phyloP scores from a whole-genome alignment of 2,113 vertebrate genomes.

The Polyodon spathula region DNA sequence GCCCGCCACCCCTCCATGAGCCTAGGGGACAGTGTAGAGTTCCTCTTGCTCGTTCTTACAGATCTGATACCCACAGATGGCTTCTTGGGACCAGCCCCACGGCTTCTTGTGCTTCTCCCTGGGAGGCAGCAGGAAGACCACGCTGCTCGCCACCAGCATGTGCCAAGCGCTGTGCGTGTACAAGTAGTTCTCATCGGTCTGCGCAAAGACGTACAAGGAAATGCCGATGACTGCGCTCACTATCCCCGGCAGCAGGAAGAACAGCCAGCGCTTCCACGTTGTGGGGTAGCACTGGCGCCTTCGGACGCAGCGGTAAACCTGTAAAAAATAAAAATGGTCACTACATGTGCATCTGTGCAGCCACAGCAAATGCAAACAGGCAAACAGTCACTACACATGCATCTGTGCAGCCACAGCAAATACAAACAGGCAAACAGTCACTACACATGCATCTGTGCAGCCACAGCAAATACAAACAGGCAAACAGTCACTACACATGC shows the following conservation, averaged over 20 bases:
- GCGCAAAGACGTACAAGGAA: conserved; percentile 72
- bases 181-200: conserved; percentile 88
- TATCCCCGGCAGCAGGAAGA: conserved; percentile 78
- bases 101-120: conserved; percentile 51
- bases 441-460: no score
- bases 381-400: background rate
- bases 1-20: background rate
- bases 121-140: conserved; percentile 80
- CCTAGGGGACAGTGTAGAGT: conserved; percentile 64
- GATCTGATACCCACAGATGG: conserved; percentile 78
- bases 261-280: conserved; percentile 82
- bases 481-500: no score
- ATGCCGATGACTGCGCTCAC: conserved; percentile 68
- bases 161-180: conserved; percentile 96
- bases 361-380: background rate
- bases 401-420: no score
- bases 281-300: conserved; percentile 78
- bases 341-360: background rate
- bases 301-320: conserved; percentile 69
- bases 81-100: conserved; percentile 62
- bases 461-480: no score
- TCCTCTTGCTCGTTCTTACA: conserved; percentile 76
- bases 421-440: no score
- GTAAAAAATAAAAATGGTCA: conserved; percentile 3
- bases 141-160: conserved; percentile 77